These are phyloP conservation scores for Pelvicachromis taeniatus DNA, from an alignment of 2,113 vertebrate genomes.

Conservation along the genomic window DNA sequence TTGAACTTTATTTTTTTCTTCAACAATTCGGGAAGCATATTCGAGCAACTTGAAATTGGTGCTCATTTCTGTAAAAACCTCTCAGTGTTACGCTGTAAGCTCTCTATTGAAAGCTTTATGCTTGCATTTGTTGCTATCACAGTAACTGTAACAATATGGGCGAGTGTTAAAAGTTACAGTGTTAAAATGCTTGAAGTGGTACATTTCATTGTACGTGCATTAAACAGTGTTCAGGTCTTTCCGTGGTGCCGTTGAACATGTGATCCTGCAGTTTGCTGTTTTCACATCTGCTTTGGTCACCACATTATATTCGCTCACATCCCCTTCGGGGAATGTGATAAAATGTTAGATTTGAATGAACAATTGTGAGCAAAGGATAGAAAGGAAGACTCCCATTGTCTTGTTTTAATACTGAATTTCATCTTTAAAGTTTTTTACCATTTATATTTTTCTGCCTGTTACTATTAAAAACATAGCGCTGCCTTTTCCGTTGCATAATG, in stretches of 20 bases:
- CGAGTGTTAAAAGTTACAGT: not conserved
- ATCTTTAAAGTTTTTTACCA: not conserved
- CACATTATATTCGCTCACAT: not conserved
- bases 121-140: not conserved
- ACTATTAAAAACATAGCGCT: not conserved
- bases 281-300: not conserved
- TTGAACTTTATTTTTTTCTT: not conserved
- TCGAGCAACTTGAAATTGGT: not conserved
- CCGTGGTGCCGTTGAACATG: not conserved
- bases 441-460: not conserved
- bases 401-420: not conserved
- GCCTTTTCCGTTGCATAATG: constrained; percentile 2
- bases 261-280: not conserved
- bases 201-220: not conserved
- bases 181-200: not conserved
- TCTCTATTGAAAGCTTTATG: not conserved
- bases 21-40: not conserved
- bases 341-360: not conserved
- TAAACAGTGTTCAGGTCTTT: not conserved
- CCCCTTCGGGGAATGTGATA: not conserved
- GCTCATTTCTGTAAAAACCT: not conserved
- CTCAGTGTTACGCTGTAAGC: not conserved
- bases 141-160: not conserved
- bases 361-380: not conserved
- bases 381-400: not conserved